Base-by-base conservation (phyloP, 2,797 vertebrate species). In the Rallus crepitans region DNA sequence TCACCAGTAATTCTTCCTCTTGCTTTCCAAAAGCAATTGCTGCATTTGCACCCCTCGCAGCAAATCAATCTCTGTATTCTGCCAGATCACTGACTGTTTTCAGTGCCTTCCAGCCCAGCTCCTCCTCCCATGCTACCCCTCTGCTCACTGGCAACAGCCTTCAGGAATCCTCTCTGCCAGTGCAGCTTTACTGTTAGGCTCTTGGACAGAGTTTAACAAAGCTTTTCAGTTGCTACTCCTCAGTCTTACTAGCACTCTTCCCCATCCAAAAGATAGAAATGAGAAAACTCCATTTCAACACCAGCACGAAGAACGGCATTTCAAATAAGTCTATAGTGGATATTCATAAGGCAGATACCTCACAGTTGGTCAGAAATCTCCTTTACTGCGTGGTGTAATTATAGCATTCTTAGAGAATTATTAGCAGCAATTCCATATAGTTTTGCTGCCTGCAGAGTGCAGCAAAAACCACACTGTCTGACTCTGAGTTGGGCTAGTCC, bases 1-100 rank as follows among this genome's bases (percentile, higher is more conserved):
- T 95, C 95, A 92, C 94, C 91, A 95, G 86, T 82, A 87, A 92
- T 92, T 94, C 88, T 79, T 94, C 52, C 85, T 82, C 61, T 89
- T 63, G 30, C 80, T 87, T 93, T 94, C 88, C 78, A 85, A 93
- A 94, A 91, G 86, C 93, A 90, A 92, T 93, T 94, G 80, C 91
- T 87, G 75, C 76, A 90, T 80, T 79, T 23, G 8, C 68, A 84
- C 55, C 31, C 40, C 70, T 94, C 6, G 3, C 59, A 79, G 60
- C 59, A 89, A 94, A 95, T 95, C 90, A 94, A 42, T 94, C 90
- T 84, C 82, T 77, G 48, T 2, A 0, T 64, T 82, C 45, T 93
- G 91, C 72, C 86, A 84, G 69, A 89, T 90, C 81, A 71, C 80
- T 13, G 24, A 30, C 77, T 52, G 82, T 60, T 80, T 84, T 71